phyloP scores from a whole-genome alignment of 2,113 vertebrate genomes.

The Clinocottus analis region DNA sequence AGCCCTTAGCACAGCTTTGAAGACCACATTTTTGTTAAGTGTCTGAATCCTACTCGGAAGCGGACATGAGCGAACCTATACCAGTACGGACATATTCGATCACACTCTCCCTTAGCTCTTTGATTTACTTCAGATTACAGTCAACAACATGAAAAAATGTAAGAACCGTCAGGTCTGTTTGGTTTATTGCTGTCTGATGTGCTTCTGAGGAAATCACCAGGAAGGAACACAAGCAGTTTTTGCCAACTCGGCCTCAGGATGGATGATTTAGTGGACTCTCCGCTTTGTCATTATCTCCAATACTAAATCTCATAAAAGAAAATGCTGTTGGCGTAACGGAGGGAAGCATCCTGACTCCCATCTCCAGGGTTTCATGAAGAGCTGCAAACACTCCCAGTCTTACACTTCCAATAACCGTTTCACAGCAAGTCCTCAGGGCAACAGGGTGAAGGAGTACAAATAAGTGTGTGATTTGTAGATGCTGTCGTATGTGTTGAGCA shows the following conservation, averaged over 20 bases:
- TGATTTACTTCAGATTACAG: conserved; percentile 20
- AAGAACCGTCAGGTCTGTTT: conserved; percentile 35
- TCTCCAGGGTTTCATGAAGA: conserved; percentile 52
- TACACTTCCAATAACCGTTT: conserved; percentile 34
- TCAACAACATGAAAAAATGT: conserved; percentile 32
- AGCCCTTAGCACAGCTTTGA: background rate
- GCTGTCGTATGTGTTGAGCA: background rate
- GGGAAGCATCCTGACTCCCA: conserved; percentile 42
- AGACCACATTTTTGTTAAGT: background rate
- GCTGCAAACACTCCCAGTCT: conserved; percentile 41
- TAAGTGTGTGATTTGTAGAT: conserved; percentile 24
- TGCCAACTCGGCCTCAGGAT: conserved; percentile 27
- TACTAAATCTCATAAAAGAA: conserved; percentile 57
- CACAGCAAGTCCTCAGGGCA: conserved; percentile 32
- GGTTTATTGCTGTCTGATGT: background rate
- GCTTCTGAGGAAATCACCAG: conserved; percentile 36
- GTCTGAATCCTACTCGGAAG: background rate
- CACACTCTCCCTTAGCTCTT: conserved; percentile 4
- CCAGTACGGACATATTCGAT: background rate
- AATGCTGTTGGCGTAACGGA: conserved; percentile 40
- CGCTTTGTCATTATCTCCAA: conserved; percentile 47
- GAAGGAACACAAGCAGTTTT: conserved; percentile 28
- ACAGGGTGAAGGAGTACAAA: conserved; percentile 43
- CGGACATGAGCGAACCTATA: background rate
- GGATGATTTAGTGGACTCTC: conserved; percentile 36